Conservation (phyloP, 2,797 vertebrate genomes). For the Hippocampus kuda region DNA sequence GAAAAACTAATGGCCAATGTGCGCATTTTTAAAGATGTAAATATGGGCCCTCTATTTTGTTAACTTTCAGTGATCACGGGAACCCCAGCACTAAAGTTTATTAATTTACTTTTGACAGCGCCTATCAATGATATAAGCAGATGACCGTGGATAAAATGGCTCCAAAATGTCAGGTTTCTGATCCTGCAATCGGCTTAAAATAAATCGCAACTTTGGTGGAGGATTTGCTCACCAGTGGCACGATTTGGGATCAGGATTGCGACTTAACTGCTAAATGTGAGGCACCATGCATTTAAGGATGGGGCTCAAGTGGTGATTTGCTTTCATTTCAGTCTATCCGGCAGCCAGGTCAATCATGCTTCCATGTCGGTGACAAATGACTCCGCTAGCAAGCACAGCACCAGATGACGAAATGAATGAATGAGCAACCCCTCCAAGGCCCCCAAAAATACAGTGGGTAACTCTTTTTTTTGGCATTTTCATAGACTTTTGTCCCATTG, state of each 20-base stretch:
- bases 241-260: conserved; percentile 34
- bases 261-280: neutral
- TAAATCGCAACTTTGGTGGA: conserved; percentile 19
- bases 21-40: neutral
- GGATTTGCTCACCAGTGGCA: conserved; percentile 39
- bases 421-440: neutral
- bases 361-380: neutral
- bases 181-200: conserved; percentile 30
- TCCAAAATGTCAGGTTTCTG: conserved; percentile 8
- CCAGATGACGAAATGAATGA: neutral
- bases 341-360: neutral
- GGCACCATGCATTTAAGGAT: neutral
- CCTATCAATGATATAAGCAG: neutral
- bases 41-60: neutral
- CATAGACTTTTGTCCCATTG: no score
- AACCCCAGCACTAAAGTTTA: neutral
- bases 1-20: no score
- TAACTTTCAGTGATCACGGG: neutral
- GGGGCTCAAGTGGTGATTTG: neutral
- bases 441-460: no score
- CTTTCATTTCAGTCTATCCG: neutral
- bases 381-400: neutral
- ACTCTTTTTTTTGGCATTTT: no score
- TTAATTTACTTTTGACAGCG: neutral
- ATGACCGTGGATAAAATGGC: neutral